phyloP scores from a whole-genome alignment of 2,888 invertebrate species.

The Cephus nigrinus region DNA sequence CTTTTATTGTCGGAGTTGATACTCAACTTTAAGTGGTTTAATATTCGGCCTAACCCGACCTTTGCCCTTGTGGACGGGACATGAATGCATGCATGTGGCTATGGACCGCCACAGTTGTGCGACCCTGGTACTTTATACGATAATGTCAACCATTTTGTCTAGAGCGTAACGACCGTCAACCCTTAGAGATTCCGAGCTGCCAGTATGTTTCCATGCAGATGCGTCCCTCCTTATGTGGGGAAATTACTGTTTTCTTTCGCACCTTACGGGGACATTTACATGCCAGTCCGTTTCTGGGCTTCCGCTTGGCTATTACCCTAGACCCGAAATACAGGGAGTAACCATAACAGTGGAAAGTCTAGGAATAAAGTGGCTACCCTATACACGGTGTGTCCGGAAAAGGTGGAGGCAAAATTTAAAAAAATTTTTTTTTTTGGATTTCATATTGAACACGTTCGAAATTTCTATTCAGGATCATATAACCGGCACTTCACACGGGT shows the following conservation, averaged over 20 bases:
- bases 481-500: too few relatives aligned
- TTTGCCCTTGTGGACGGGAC: background rate
- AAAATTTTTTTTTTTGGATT: too few relatives aligned
- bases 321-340: background rate
- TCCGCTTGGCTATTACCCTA: background rate
- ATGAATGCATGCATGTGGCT: background rate
- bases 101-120: background rate
- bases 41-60: background rate
- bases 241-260: slow-evolving; percentile 32
- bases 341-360: background rate
- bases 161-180: slow-evolving; percentile 35
- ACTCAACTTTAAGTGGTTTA: background rate
- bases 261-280: slow-evolving; percentile 14
- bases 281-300: background rate
- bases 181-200: slow-evolving; percentile 24
- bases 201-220: slow-evolving; percentile 32
- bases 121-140: slow-evolving; percentile 38
- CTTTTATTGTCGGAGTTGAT: background rate
- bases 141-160: slow-evolving; percentile 42
- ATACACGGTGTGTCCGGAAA: too few relatives aligned
- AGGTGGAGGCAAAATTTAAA: background rate
- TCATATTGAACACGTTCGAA: too few relatives aligned
- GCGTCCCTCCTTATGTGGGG: slow-evolving; percentile 28
- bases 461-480: too few relatives aligned
- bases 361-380: background rate